Percentiles rank a stretch among this genome's conserved stretches.
phyloP scores from a whole-genome alignment of 2,113 vertebrate species.

The Myodes glareolus region DNA sequence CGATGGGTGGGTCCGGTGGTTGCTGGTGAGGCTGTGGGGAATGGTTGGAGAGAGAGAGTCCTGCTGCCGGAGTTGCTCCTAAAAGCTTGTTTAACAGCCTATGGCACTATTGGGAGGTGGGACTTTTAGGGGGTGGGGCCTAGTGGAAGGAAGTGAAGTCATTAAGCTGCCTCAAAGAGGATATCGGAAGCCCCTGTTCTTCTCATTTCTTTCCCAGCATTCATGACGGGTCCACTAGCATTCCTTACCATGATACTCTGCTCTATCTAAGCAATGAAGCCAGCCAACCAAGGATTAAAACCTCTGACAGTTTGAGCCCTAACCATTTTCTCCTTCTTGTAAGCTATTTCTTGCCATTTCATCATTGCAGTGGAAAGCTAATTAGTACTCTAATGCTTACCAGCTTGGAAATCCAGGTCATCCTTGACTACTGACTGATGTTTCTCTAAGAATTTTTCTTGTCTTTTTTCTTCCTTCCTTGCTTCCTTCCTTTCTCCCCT shows the following conservation, averaged over 20 bases:
- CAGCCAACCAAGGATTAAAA: neutral
- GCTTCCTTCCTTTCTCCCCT: too few relatives aligned
- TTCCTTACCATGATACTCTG: neutral
- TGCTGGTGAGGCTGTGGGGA: too few relatives aligned
- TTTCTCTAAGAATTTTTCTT: neutral
- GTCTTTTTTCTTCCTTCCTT: neutral
- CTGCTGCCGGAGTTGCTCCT: too few relatives aligned
- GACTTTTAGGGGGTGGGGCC: neutral
- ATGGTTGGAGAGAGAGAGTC: too few relatives aligned
- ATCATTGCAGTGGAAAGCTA: neutral
- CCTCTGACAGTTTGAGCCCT: neutral
- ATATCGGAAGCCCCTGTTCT: too few relatives aligned
- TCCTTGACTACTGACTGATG: neutral
- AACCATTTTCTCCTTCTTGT: neutral
- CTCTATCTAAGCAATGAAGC: neutral
- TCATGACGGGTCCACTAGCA: neutral
- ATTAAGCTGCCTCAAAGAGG: neutral
- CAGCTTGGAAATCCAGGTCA: neutral
- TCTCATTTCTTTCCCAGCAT: neutral
- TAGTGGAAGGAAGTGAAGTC: neutral
- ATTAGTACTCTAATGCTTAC: neutral
- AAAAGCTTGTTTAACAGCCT: neutral
- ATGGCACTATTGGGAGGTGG: neutral
- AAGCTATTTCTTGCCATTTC: neutral
- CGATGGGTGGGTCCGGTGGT: too few relatives aligned